Evolutionary conservation across 2,113 vertebrate genomes (phyloP).

Genomic region (Macrotus californicus): DNA sequence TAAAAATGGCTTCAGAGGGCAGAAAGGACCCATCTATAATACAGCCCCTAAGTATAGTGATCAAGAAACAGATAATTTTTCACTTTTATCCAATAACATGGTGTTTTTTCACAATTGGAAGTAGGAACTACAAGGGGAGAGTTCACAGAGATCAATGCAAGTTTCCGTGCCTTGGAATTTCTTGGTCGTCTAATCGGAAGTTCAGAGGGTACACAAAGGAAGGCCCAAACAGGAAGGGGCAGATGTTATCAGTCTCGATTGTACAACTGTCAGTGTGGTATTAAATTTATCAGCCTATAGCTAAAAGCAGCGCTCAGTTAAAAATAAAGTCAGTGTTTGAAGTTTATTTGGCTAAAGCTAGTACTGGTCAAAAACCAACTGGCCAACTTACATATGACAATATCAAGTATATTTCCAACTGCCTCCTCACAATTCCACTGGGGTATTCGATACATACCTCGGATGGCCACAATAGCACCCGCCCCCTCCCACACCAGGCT

Average conservation of each 20-base stretch:
- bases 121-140: background rate
- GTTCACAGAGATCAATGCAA: background rate
- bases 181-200: background rate
- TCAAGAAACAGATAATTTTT: background rate
- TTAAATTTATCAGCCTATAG: background rate
- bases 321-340: conserved; percentile 1
- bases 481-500: background rate
- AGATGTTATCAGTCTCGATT: background rate
- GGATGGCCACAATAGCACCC: background rate
- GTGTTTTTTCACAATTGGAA: background rate
- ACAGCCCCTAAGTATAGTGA: background rate
- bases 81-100: background rate
- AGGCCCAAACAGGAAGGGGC: background rate
- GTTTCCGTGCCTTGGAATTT: background rate
- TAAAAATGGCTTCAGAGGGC: background rate
- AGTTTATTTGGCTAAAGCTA: background rate
- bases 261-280: background rate
- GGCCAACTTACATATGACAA: background rate
- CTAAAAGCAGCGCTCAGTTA: background rate
- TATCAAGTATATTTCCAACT: background rate
- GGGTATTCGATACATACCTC: background rate
- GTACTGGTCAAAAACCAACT: background rate
- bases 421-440: background rate
- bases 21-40: background rate
- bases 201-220: background rate